Evolutionary conservation across 2,113 vertebrate species (phyloP).

Genomic region (Peromyscus maniculatus): DNA sequence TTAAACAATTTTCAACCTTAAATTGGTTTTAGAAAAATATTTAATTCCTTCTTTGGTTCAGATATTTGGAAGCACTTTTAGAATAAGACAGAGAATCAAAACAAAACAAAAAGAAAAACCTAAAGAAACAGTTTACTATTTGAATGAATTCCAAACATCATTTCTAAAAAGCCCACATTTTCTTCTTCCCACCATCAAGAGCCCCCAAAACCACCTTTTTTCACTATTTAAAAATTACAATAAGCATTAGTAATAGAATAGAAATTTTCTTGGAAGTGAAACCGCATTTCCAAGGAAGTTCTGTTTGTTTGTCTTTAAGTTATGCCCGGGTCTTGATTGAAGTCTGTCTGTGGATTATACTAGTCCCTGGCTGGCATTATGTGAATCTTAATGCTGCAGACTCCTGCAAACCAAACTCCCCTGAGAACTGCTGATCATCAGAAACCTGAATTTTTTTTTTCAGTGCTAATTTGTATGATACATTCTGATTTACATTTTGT

Average conservation of each 20-base stretch:
- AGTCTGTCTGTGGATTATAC: neutral
- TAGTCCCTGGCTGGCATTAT: neutral
- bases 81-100: neutral
- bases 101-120: conserved; percentile 14
- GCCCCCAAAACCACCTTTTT: conserved; percentile 4
- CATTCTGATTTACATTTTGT: conserved; percentile 54
- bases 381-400: neutral
- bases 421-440: neutral
- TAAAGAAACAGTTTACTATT: neutral
- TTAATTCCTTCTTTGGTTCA: neutral
- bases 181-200: conserved; percentile 5
- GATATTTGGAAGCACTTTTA: conserved; percentile 22
- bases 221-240: neutral
- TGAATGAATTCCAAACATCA: neutral
- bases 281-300: conserved; percentile 32
- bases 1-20: conserved; percentile 34
- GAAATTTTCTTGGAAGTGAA: conserved; percentile 29
- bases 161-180: conserved; percentile 53
- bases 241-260: neutral
- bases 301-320: neutral
- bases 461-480: conserved; percentile 39
- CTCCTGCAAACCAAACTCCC: neutral
- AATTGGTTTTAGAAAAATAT: conserved; percentile 50
- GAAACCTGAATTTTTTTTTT: conserved; percentile 37
- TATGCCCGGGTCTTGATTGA: neutral